Evolutionary conservation across 2,113 vertebrate genomes (phyloP), one percentile per base, ranked within the genome.

Genomic region (Anseranas semipalmata): DNA sequence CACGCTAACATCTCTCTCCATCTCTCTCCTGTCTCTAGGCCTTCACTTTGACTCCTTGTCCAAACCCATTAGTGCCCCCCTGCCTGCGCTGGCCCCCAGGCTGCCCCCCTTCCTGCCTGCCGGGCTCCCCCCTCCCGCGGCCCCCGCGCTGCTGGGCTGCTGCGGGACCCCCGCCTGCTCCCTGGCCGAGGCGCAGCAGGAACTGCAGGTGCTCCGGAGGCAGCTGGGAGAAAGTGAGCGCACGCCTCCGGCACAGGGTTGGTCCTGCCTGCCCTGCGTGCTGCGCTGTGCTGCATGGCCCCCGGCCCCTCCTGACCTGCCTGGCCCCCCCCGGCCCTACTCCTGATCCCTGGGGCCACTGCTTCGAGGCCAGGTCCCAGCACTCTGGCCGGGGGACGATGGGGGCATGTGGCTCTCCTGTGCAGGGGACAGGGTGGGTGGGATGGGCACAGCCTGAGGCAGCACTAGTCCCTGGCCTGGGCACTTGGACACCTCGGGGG

Each of bases 121-220:
- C 15, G 79, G 97, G 24, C 77, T 96, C 32, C 75, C 90, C 21
- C 68, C 95, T 71, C 39, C 96, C 6, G 14, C 27, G 1, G 96
- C 79, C 27, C 70, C 95, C 1, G 32, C 74, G 0, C 94, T 97
- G 77, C 87, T 98, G 78, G 96, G 98, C 94, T 98, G 98, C 97
- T 98, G 97, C 0, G 93, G 97, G 78, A 78, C 96, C 33, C 96
- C 94, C 0, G 71, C 88, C 56, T 99, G 99, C 98, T 99, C 98
- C 85, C 89, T 99, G 98, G 98, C 98, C 0, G 98, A 99, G 95
- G 99, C 98, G 8, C 99, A 99, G 65, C 99, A 99, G 98, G 99
- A 99, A 90, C 98, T 99, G 95, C 99, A 99, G 98, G 98, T 98
- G 98, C 98, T 99, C 92, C 99, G 97, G 97, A 99, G 97, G 96